Evolutionary conservation across 2,113 vertebrate species (phyloP), one percentile per base, ranked within the genome.

Genomic region (Cavia porcellus): DNA sequence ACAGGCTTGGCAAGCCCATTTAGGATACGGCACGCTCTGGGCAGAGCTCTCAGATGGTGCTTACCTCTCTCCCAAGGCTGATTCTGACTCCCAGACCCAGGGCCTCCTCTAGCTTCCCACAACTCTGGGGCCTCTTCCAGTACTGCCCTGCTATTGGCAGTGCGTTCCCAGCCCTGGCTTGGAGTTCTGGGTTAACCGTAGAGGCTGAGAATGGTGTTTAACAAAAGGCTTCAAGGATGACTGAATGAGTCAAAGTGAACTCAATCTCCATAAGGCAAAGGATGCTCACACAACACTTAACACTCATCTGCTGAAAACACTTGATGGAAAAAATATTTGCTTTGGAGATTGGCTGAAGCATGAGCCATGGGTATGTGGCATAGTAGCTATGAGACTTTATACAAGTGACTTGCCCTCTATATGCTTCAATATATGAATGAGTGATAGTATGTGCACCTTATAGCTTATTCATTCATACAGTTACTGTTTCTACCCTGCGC

Each of bases 191-290:
- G 25, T 72, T 84, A 85, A 79, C 20, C 35, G n/a, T 30, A 83
- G 86, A 81, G 55, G 45, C 82, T 59, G 79, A 59, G 30, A 82
- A 87, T 61, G 7, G 25, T 62, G 55, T 83, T 94, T 86, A 94
- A 88, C 38, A 42, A 74, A 94, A 84, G 89, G 57, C 4, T 47
- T 93, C 80, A 62, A 17, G 74, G 47, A 62, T 74, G 55, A 93
- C 82, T 42, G 12, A 50, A 38, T 70, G 47, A 96, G 59, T 96
- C 89, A 91, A 95, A 94, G 55, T 77, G 45, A 82, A 84, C 4
- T 7, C 32, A 22, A 35, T 70, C 50, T 75, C 57, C 42, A 32
- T 22, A 75, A 47, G 66, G 42, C 68, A 93, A 62, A 87, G 72
- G 62, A 19, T 42, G 50, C 66, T 84, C 92, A 75, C 59, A 57